Conservation (phyloP, 37 sponge, comb jelly and placozoan genomes). For the Dysidea cf. avara region DNA sequence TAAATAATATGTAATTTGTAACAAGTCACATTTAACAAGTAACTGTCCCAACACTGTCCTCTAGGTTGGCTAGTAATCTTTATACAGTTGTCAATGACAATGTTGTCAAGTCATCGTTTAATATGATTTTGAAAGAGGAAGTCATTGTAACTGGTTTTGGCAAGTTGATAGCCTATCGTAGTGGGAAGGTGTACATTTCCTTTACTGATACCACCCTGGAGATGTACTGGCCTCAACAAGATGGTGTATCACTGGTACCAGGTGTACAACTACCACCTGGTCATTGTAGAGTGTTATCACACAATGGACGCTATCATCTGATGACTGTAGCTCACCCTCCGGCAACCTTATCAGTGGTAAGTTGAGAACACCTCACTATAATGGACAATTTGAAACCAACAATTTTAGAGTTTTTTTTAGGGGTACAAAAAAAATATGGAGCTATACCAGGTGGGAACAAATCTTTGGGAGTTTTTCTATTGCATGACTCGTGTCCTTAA, state of each 20-base stretch:
- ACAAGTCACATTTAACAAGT: too few relatives aligned
- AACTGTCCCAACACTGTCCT: conserved; percentile 4
- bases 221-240: conserved; percentile 4
- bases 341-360: conserved; percentile 2
- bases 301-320: conserved; percentile 21
- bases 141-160: conserved; percentile 27
- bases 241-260: background rate
- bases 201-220: conserved; percentile 22
- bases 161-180: conserved; percentile 15
- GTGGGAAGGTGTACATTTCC: conserved; percentile 11
- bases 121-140: background rate
- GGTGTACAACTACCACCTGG: background rate
- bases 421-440: too few relatives aligned
- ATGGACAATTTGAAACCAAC: too few relatives aligned
- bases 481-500: background rate
- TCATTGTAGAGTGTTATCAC: conserved; percentile 16
- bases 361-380: too few relatives aligned
- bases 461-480: too few relatives aligned
- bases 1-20: too few relatives aligned
- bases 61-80: background rate
- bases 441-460: too few relatives aligned
- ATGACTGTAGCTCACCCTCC: background rate
- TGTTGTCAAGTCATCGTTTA: background rate
- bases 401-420: too few relatives aligned
- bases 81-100: too few relatives aligned